Percentiles rank a stretch among this genome's conserved stretches.
Evolutionary conservation across 2,888 invertebrate species (phyloP).

Genomic region (Chrysolina americana): DNA sequence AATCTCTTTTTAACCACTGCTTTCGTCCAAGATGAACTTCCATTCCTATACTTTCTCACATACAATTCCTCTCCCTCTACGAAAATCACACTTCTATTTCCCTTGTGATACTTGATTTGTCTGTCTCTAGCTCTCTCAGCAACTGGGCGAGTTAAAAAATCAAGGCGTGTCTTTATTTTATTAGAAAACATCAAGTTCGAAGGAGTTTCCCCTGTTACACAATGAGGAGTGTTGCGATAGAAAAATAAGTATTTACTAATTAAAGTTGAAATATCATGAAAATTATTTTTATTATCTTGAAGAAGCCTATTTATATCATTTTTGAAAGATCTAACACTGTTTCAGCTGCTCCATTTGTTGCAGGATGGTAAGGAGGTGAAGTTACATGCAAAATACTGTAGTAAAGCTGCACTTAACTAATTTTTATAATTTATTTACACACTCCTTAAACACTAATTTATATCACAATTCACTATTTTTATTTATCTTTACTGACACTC

Average conservation of each 20-base stretch:
- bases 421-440: too few species aligned
- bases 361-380: too few species aligned
- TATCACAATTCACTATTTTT: too few species aligned
- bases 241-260: not conserved
- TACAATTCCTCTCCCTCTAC: not conserved
- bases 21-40: not conserved
- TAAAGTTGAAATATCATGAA: not conserved
- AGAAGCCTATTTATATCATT: not conserved
- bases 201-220: not conserved
- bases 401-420: too few species aligned
- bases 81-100: not conserved
- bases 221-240: not conserved
- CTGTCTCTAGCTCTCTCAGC: not conserved
- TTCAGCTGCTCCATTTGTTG: too few species aligned
- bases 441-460: too few species aligned
- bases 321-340: constrained; percentile 36
- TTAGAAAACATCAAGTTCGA: not conserved
- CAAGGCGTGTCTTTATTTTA: not conserved
- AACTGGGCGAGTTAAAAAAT: not conserved
- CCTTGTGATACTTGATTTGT: not conserved
- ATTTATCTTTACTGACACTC: too few species aligned
- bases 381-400: too few species aligned
- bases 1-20: not conserved
- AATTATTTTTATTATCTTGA: constrained; percentile 4
- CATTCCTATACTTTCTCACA: not conserved